phyloP scores from a whole-genome alignment of 2,113 vertebrate species.

The Psilopsiagon aurifrons region DNA sequence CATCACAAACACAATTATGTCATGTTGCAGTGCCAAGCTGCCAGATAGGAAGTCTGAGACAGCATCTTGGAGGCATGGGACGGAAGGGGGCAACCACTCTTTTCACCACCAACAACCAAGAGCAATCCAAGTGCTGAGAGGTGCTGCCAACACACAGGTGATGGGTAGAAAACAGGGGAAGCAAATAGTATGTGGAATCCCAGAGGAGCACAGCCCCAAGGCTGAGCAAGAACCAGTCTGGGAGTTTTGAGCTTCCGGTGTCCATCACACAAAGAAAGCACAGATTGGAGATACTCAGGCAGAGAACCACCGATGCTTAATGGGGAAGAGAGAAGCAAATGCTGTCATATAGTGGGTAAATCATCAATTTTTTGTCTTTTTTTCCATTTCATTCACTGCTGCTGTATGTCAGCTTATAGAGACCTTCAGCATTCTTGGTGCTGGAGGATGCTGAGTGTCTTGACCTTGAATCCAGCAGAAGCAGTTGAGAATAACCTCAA shows the following conservation, averaged over 20 bases:
- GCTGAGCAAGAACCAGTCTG: fast-evolving
- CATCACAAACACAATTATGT: background rate
- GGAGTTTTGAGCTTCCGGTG: background rate
- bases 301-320: fast-evolving
- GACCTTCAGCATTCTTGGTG: fast-evolving
- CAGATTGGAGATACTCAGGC: background rate
- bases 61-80: background rate
- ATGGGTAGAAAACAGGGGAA: background rate
- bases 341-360: background rate
- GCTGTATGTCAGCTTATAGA: background rate
- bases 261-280: background rate
- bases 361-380: background rate
- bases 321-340: background rate
- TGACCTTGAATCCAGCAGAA: background rate
- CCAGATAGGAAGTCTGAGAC: slow-evolving; percentile 3
- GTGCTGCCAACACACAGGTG: background rate
- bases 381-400: background rate
- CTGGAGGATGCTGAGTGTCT: fast-evolving
- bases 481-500: background rate
- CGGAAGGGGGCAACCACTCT: background rate
- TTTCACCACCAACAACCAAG: fast-evolving
- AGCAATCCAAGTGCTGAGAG: background rate
- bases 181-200: background rate
- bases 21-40: background rate
- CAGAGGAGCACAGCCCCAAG: fast-evolving